These are phyloP conservation scores for Gopherus flavomarginatus DNA, from an alignment of 2,113 vertebrate genomes.

Conservation along the genomic window DNA sequence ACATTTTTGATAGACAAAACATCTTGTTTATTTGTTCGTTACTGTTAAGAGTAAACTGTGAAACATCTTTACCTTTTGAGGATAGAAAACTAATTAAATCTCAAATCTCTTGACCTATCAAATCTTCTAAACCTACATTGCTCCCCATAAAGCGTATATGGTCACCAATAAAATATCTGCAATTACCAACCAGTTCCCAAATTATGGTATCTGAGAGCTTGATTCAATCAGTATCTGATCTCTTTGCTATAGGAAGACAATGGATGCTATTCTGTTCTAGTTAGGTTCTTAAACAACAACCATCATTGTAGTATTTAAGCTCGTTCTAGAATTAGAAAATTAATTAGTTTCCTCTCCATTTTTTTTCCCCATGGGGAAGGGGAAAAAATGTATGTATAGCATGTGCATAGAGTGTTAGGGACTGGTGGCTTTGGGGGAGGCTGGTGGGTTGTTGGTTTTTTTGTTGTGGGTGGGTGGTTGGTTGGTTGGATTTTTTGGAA, in stretches of 20 bases:
- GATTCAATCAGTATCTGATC: neutral
- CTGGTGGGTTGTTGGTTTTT: too few relatives aligned
- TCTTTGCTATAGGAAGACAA: neutral
- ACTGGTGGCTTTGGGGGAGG: neutral
- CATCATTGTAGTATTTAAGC: neutral
- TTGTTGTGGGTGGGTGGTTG: too few relatives aligned
- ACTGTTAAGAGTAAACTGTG: rapidly evolving
- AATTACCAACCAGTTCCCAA: neutral
- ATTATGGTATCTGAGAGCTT: neutral
- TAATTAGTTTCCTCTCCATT: neutral
- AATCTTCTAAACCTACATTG: rapidly evolving
- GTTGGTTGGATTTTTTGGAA: neutral
- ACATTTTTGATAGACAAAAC: neutral
- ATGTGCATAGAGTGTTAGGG: neutral
- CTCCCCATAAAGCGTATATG: neutral
- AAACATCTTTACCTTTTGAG: neutral
- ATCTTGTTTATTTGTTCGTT: too few relatives aligned
- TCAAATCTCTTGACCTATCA: neutral
- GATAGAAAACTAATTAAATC: neutral
- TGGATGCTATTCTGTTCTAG: neutral
- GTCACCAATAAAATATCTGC: neutral
- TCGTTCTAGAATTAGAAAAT: neutral
- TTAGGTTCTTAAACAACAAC: neutral
- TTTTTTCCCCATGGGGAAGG: rapidly evolving
- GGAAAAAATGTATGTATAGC: neutral